phyloP scores from a whole-genome alignment of 1,140 invertebrate genomes.

The Musca domestica region DNA sequence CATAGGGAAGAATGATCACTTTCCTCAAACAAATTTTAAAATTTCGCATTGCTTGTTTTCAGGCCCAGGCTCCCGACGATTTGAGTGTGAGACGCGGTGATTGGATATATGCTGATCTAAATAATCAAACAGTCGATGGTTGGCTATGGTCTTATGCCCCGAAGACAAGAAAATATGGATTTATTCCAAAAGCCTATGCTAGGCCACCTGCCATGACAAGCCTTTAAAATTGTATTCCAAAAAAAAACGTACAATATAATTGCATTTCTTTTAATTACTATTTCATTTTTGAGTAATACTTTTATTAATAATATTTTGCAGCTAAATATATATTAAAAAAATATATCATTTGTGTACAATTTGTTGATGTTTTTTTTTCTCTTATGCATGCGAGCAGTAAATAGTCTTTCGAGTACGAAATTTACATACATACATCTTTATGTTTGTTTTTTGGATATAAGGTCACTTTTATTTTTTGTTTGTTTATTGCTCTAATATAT shows the following conservation, averaged over 20 bases:
- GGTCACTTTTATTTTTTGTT: not conserved
- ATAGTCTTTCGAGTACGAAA: not conserved
- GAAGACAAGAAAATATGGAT: constrained; percentile 88
- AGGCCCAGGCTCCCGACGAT: constrained; percentile 89
- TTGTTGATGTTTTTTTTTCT: not conserved
- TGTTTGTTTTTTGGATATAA: not conserved
- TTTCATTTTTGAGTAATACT: constrained; percentile 3
- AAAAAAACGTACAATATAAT: not conserved
- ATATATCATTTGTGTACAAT: constrained; percentile 3
- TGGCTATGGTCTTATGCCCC: constrained; percentile 95
- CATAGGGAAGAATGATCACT: too few species aligned
- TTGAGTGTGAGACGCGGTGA: constrained; percentile 84
- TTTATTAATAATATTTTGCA: not conserved
- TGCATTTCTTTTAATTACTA: constrained; percentile 1
- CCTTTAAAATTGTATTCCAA: constrained; percentile 51
- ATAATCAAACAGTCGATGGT: constrained; percentile 89
- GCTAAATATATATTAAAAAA: not conserved
- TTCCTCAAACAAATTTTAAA: too few species aligned
- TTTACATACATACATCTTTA: not conserved
- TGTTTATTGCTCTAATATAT: too few species aligned
- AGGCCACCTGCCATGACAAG: constrained; percentile 89
- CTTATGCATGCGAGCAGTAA: too few species aligned
- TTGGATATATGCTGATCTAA: constrained; percentile 91
- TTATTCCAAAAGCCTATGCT: constrained; percentile 92
- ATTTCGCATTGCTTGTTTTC: constrained; percentile 6